Evolutionary conservation across 2,113 vertebrate species (phyloP), one percentile per base, ranked within the genome.

Genomic region (Cynopterus brachyotis): DNA sequence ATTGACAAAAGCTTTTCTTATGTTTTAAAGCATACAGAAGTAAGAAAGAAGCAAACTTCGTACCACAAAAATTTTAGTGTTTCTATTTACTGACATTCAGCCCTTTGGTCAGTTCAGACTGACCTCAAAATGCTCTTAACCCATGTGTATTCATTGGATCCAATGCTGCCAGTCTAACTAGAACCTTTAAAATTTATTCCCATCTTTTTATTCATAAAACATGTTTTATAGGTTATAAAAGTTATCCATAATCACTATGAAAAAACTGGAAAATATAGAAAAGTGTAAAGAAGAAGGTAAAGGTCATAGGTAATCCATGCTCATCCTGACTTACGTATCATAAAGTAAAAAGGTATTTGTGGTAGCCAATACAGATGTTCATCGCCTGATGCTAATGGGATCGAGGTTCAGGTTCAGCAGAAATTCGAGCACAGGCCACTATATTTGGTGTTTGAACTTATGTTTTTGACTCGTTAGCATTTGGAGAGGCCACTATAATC

Each of bases 151-250:
- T 90, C 20, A 84, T 16, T 59, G 82, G 78, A 50, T 82, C 40
- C 8, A 73, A 11, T 72, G 24, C 47, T 9, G 78, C 82, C 17
- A 22, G 24, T 26, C 59, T 79, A 40, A 81, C 9, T 81, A 53
- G 2, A 59, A 15, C 40, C 70, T 96, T 60, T 91, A 85, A 85
- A 81, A 66, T 70, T 20, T 1, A 78, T 42, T 32, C 53, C 79
- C 3, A 28, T 85, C 26, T 64, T 89, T 95, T 91, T 69, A 87
- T n/a, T n/a, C 55, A 78, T 81, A 82, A 95, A 85, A 57, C 3
- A n/a, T 67, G 9, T 35, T 79, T 69, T 70, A 22, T 32, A 62
- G 42, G 4, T 72, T 64, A 12, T 78, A 57, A 78, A 72, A 53
- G 6, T 47, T 75, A 32, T 9, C 73, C 2, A 42, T 70, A 22